phyloP scores from a whole-genome alignment of 2,797 vertebrate species.

The Dipus sagitta region DNA sequence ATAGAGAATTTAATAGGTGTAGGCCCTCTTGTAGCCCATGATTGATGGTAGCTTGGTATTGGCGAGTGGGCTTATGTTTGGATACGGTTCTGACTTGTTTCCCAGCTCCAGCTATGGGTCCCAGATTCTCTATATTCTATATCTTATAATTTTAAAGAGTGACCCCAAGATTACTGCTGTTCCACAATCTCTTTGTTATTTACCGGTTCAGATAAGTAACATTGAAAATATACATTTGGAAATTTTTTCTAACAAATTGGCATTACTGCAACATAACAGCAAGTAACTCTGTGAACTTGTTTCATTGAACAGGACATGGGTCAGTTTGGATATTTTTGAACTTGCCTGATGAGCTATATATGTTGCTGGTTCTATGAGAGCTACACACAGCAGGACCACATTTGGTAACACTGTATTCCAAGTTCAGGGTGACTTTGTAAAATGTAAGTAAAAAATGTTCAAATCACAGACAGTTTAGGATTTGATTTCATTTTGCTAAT shows the following conservation, averaged over 20 bases:
- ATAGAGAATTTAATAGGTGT: too few relatives aligned
- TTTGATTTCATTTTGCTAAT: background rate
- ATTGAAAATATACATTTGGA: constrained; percentile 25
- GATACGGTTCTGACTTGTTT: too few relatives aligned
- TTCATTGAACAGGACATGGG: background rate
- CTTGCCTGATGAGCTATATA: background rate
- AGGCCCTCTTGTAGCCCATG: too few relatives aligned
- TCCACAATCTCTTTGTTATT: background rate
- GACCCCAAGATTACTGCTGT: background rate
- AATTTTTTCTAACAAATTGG: background rate
- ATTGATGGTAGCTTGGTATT: too few relatives aligned
- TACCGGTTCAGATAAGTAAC: background rate
- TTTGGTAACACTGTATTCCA: background rate
- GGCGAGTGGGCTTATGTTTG: too few relatives aligned
- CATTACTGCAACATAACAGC: constrained; percentile 7
- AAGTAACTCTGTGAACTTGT: background rate
- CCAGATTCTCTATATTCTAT: background rate
- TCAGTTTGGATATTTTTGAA: background rate
- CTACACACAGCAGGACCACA: background rate
- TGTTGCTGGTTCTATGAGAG: background rate
- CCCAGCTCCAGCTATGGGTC: too few relatives aligned
- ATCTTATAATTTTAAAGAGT: background rate
- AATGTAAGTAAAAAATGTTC: background rate
- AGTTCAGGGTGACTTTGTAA: background rate
- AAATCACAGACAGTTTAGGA: constrained; percentile 15